Evolutionary conservation across 2,888 invertebrate genomes (phyloP), one percentile per base, ranked within the genome.

Genomic region (Acleris emargana): DNA sequence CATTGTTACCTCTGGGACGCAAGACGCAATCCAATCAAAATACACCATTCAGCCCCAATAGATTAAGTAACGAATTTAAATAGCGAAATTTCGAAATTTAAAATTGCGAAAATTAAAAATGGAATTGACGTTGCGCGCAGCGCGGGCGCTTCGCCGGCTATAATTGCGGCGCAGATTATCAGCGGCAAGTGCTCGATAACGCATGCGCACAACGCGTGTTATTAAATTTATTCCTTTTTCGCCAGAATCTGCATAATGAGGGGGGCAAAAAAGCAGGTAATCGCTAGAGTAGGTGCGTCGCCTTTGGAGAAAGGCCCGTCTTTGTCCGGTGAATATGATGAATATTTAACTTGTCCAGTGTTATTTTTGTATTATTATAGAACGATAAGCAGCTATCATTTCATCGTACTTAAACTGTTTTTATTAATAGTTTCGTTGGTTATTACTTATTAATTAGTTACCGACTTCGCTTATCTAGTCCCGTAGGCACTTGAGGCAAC

Each of bases 191-290:
- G 91, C 91, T 87, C 89, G 91, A 91, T 91, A 92, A 91, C 89
- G 86, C 89, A 87, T 87, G 89, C 85, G 85, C 91, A 91, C 89
- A 91, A 91, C 84, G 90, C 88, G 81, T 89, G 84, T 91, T 90
- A 91, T 92, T 91, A 91, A 91, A 91, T 91, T 88, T 90, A 89
- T 91, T 91, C 90, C 88, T 91, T 92, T 91, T 91, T 91, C 88
- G 82, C 82, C 89, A 78, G 88, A 91, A 91, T 92, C 89, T 91
- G 87, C 91, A 92, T 92, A 91, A 92, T 91, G 88, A 91, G 86
- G 87, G 89, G 87, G 86, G 86, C 79, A 88, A 89, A 89, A 89
- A 87, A 85, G 76, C 78, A 77, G 83, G 88, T 90, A 91, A 89
- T 89, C 91, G 89, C 89, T 89, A 90, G 88, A 89, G 81, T 87